Conservation (phyloP, 2,888 invertebrate species). For the Erebia epiphron region DNA sequence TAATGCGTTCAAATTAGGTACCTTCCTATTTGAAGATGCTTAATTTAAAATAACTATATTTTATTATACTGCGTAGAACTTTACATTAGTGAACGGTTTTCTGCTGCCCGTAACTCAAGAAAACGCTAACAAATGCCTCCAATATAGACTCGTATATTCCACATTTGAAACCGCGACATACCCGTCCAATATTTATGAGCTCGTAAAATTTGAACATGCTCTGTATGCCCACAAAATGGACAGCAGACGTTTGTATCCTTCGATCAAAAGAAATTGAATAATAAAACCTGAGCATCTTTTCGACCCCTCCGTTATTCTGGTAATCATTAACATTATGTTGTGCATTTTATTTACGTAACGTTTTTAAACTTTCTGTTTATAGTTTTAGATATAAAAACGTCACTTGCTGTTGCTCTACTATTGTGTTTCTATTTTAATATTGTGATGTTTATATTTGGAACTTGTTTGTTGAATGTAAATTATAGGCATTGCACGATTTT, state of each 20-base stretch:
- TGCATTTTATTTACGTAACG: constrained; percentile 26
- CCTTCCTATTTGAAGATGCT: too few species aligned
- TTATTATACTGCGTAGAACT: too few species aligned
- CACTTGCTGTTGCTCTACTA: neutral
- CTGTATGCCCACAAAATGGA: constrained; percentile 60
- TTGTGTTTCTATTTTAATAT: constrained; percentile 15
- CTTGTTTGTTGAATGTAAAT: constrained; percentile 15
- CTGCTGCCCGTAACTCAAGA: neutral
- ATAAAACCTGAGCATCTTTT: constrained; percentile 51
- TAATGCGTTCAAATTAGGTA: too few species aligned
- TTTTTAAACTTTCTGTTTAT: constrained; percentile 20
- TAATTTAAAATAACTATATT: too few species aligned
- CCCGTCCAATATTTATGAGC: constrained; percentile 68
- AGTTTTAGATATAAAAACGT: constrained; percentile 18
- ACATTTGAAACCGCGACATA: constrained; percentile 45
- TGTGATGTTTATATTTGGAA: constrained; percentile 8
- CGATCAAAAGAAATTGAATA: constrained; percentile 65
- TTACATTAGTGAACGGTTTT: neutral
- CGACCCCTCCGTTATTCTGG: constrained; percentile 34
- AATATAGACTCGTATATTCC: constrained; percentile 31
- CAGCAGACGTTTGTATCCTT: constrained; percentile 61
- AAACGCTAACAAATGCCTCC: constrained; percentile 19
- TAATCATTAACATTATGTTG: constrained; percentile 41
- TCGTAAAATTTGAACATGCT: constrained; percentile 75
- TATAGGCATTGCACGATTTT: neutral